Percentiles rank a stretch among this genome's conserved stretches.
These are phyloP conservation scores for Boleophthalmus pectinirostris DNA, from an alignment of 2,113 vertebrate genomes.

Conservation along the genomic window DNA sequence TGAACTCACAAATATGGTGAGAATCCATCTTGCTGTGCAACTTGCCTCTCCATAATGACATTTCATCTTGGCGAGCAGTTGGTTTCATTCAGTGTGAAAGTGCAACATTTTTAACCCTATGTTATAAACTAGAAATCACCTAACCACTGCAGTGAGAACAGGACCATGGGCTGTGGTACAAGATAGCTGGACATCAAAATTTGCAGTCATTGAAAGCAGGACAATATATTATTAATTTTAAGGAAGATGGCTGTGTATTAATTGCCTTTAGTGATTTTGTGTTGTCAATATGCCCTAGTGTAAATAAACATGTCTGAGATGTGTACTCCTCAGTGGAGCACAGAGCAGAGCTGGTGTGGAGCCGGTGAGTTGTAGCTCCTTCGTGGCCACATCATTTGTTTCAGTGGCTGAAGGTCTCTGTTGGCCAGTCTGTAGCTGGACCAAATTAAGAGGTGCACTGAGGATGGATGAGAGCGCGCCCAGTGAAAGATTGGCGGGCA, in stretches of 20 bases:
- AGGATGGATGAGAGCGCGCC: conserved; percentile 74
- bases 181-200: neutral
- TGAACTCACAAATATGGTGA: too few species aligned
- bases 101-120: too few species aligned
- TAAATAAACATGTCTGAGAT: neutral
- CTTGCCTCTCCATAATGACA: too few species aligned
- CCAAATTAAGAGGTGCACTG: conserved; percentile 80
- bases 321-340: conserved; percentile 10
- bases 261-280: neutral
- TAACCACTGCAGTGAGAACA: too few species aligned
- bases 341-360: conserved; percentile 25
- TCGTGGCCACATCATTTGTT: conserved; percentile 77
- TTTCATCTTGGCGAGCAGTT: too few species aligned
- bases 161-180: too few species aligned
- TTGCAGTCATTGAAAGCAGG: neutral
- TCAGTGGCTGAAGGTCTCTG: conserved; percentile 78
- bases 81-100: too few species aligned
- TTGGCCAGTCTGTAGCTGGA: conserved; percentile 72
- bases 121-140: too few species aligned
- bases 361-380: conserved; percentile 75
- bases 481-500: conserved; percentile 77
- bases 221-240: neutral
- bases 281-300: neutral
- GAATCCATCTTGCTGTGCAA: too few species aligned
- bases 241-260: neutral